phyloP scores from a whole-genome alignment of 2,888 invertebrate genomes.

The Sinotaia quadrata region DNA sequence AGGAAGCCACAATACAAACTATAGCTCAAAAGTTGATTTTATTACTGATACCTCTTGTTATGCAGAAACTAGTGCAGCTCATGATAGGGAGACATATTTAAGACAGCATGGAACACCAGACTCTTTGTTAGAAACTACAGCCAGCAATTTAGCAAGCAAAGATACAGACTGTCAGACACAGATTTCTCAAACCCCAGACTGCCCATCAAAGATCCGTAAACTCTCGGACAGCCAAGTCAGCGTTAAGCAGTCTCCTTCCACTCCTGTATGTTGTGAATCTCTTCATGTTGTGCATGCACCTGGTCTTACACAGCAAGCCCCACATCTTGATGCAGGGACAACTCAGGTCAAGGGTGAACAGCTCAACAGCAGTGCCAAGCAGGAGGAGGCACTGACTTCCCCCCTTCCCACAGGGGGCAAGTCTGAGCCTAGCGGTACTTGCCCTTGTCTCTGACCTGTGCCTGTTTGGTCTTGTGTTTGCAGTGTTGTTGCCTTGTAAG shows the following conservation, averaged over 20 bases:
- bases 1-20: neutral
- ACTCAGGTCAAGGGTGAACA: neutral
- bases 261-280: slow-evolving; percentile 25
- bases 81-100: no score
- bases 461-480: slow-evolving; percentile 14
- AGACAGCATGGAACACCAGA: no score
- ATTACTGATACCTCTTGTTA: no score
- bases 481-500: slow-evolving; percentile 26
- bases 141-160: no score
- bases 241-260: slow-evolving; percentile 4
- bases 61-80: no score
- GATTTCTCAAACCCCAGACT: neutral
- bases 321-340: neutral
- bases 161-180: no score
- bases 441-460: slow-evolving; percentile 27
- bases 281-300: slow-evolving; percentile 19
- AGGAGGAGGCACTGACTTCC: slow-evolving; percentile 3
- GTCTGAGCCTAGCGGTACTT: neutral
- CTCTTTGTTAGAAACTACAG: no score
- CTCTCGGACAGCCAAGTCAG: slow-evolving; percentile 2
- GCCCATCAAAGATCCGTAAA: neutral
- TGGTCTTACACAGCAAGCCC: neutral
- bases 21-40: no score
- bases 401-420: neutral
- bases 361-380: no score